Evolutionary conservation across 2,113 vertebrate genomes (phyloP), one percentile per base, ranked within the genome.

Genomic region (Otus sunia): DNA sequence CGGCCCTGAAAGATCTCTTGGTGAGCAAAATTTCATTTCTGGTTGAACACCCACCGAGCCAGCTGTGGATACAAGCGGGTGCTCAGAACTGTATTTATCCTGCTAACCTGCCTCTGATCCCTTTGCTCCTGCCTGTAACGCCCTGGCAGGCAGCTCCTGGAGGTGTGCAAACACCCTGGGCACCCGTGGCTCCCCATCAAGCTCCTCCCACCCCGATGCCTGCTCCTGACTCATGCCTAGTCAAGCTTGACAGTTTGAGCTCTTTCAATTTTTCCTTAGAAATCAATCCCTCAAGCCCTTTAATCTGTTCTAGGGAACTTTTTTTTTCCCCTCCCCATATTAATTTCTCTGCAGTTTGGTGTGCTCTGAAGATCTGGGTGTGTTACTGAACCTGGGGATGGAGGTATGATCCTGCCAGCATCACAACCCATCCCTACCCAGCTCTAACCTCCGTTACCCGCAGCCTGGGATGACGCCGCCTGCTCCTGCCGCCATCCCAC

Each of bases 1-100:
- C 4, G 0, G 63, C 52, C 82, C 75, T 5, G 9, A 84, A 92
- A 41, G 52, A 75, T 88, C 77, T 91, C 87, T 81, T 6, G 1
- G 66, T 39, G 68, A 92, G 58, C 66, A 95, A 85, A 75, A 72
- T 79, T 92, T 94, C 74, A 36, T 90, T 95, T 93, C 90, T 93
- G 67, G 90, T 78, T 30, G 87, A 88, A 91, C 80, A 83, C 56
- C 55, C 73, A 63, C 47, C 0, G 0, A 91, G 66, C 62, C 72
- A 56, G 77, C 25, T 60, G 55, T 11, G 3, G 34, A 55, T 49
- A 45, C 11, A 16, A n/a, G 58, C 3, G 3, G 36, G 73, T 43
- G 64, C 37, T 73, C 32, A 12, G 80, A 71, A 77, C 34, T 77
- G 55, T 62, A n/a, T 77, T 91, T 77, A 71, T 47, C 5, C 43